Evolutionary conservation across 2,797 vertebrate genomes (phyloP), one percentile per base, ranked within the genome.

Genomic region (Galagoides demidoff): DNA sequence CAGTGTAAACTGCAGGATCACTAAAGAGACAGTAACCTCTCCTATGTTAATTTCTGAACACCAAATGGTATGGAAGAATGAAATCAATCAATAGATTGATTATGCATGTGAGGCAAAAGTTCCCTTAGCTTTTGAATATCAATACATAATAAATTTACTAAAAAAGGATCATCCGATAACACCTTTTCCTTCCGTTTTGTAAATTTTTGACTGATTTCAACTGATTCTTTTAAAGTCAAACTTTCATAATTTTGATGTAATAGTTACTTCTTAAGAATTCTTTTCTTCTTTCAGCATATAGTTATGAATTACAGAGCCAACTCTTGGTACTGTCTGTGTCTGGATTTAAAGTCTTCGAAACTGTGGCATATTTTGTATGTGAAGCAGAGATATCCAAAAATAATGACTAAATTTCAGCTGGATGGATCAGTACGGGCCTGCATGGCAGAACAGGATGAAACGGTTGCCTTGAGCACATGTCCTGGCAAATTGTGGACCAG

Each of bases 181-280:
- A 61, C 16, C 45, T 66, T 34, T 27, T 43, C 34, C 19, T 77
- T 78, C 66, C 66, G 45, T 52, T 92, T 90, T 85, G 74, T 85
- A 83, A 34, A 43, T 29, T 64, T 81, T 64, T 61, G 31, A 77
- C 59, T 71, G 31, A 66, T 64, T 85, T 64, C 39, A 27, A 77
- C 59, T 71, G 31, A 66, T 94, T 59, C 55, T 66, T 90, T 94
- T 43, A 71, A 89, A 63, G 59, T 92, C 37, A 76, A 84, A 84
- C 23, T 92, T 64, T 90, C 29, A 19, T 61, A 43, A 61, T 43
- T 82, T 82, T 63, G 57, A 27, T 34, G 9, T 76, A 76, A 76
- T 71, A 71, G 22, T 45, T 63, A 39, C 57, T 39, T 82, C 57
- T 74, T 43, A 86, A 27, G 20, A 7, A 1, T 31, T 70, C 45